Evolutionary conservation across 2,113 vertebrate species (phyloP).

Genomic region (Crotalus horridus): DNA sequence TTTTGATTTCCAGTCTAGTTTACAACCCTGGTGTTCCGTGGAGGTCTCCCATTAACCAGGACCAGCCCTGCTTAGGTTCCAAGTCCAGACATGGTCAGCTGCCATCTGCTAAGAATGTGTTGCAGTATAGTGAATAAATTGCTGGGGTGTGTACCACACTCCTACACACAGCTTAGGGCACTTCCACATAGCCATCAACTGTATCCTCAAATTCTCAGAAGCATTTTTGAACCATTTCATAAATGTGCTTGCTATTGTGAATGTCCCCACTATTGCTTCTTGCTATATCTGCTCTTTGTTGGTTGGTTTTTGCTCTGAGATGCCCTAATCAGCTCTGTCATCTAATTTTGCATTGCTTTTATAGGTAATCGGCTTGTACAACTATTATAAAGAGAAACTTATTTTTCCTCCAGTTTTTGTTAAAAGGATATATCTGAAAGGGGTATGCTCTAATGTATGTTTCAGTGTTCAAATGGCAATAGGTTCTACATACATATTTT

Average conservation of each 20-base stretch:
- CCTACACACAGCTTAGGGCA: background rate
- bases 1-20: background rate
- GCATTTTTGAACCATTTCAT: background rate
- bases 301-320: background rate
- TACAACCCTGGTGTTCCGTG: background rate
- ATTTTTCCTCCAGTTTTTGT: background rate
- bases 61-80: background rate
- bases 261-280: background rate
- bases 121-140: background rate
- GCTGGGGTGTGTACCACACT: background rate
- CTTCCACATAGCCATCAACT: background rate
- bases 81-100: background rate
- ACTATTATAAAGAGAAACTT: background rate
- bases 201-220: background rate
- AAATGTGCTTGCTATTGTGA: background rate
- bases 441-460: background rate
- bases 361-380: background rate
- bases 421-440: conserved; percentile 7
- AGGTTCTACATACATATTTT: background rate
- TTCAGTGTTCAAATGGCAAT: background rate
- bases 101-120: background rate
- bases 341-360: background rate
- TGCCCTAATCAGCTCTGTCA: background rate
- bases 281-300: background rate
- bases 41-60: background rate